Conservation (phyloP, 2,113 vertebrate species). For the Pimephales promelas region DNA sequence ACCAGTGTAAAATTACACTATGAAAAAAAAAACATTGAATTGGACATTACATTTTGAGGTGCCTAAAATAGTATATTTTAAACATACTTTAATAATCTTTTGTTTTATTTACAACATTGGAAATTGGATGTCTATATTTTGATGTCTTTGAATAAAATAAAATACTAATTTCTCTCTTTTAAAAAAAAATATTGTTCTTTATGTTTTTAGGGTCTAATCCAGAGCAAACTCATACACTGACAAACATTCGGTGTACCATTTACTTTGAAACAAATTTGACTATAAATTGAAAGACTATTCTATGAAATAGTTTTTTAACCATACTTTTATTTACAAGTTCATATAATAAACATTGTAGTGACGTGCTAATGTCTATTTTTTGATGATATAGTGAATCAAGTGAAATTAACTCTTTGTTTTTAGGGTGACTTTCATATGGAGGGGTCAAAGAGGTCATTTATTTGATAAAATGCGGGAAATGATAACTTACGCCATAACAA, state of each 20-base stretch:
- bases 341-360: too few relatives aligned
- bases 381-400: too few relatives aligned
- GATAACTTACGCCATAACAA: slow-evolving; percentile 93
- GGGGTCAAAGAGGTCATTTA: background rate
- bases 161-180: background rate
- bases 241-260: background rate
- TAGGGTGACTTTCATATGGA: background rate
- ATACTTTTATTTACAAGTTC: too few relatives aligned
- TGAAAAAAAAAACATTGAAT: too few relatives aligned
- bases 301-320: too few relatives aligned
- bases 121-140: background rate
- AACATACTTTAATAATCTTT: background rate
- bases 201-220: background rate
- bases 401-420: background rate
- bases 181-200: background rate
- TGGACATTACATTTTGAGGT: too few relatives aligned
- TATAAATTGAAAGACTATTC: too few relatives aligned
- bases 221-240: too few relatives aligned
- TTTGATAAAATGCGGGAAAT: background rate
- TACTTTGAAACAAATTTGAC: background rate
- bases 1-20: too few relatives aligned
- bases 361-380: too few relatives aligned
- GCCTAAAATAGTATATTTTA: background rate
- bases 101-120: background rate
- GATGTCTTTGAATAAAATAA: background rate